Base-by-base conservation (phyloP, 1,140 invertebrate genomes). In the Aphelenchoides avenae region DNA sequence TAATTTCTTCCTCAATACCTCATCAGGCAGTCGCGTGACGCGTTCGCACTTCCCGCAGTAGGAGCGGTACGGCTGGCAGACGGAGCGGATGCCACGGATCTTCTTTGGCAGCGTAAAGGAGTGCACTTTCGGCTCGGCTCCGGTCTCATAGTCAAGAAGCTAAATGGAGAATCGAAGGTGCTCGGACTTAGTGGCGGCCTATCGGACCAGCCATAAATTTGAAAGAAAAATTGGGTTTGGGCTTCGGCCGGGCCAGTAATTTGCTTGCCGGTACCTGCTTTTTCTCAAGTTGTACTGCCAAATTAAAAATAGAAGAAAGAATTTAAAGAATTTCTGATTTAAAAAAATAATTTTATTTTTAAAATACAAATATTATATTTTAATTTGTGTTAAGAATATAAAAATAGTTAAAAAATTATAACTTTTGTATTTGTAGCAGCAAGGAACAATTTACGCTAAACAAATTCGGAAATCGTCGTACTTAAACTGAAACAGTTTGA, bases 21-120 rank as follows among this genome's bases (percentile, higher is more conserved):
- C 20, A 4, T 57, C 30, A 9, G 31, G 18, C 7, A 66, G 30
- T 42, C 49, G 39, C 26, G 48, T 46, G 5, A 66, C 43, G 40
- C 61, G 42, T 27, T 55, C 46, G 33, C 68, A 71, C 33, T 70
- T 47, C 15, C 68, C 68, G 43, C 68, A 71, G 40, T 69, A 74
- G 4, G 66, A 55, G 9, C 57, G 36, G 39, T 65, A 75, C 11
- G 66, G 64, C 27, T 36, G 66, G 46, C 71, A 73, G 33, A 69
- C 41, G 2, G 74, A 77, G 26, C 61, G 66, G 22, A 73, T 39
- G 26, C 24, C 20, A 15, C 29, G 65, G 18, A 68, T 24, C 20
- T 50, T 44, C n/a, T 31, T 33, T 5, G 4, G 57, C 3, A 66
- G 20, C 0, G 27, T 30, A 24, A 57, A 42, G 18, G 18, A 13